Base-by-base conservation (phyloP, 2,113 vertebrate genomes). In the Microcebus jonahi region DNA sequence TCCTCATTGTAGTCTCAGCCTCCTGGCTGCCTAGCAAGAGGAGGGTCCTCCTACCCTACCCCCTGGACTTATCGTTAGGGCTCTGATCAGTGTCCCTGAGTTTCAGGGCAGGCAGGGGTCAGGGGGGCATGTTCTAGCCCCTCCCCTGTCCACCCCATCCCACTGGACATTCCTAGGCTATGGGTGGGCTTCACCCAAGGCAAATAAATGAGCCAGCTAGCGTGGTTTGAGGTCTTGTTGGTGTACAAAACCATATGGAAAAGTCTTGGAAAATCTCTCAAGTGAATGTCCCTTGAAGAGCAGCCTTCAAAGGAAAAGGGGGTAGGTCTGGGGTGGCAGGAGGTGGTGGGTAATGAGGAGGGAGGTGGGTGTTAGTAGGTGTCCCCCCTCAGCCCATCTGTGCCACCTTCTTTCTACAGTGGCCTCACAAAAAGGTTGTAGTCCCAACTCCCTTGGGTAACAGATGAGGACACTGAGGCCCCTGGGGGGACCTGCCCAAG, bases 401-500 rank as follows among this genome's bases (percentile, higher is more conserved):
- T 48, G 80, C 53, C 6, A 31, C 92, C 87, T 71, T 81, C 90
- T 48, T 63, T 88, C 36, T 42, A 57, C 57, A 5, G 14, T 27
- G 36, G 14, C 68, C 73, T 83, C 86, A 57, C 3, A 76, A 63
- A 93, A n/a, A 63, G 81, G 34, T 14, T n/a, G 6, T 70, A 10
- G 50, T 34, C 45, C 36, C 59, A 23, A 42, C 15, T 75, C 34
- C 34, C 59, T 48, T 29, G 8, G 50, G 89, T 59, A 63, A 82
- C 67, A 59, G 34, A 76, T 21, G 77, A 95, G 91, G 68, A 83
- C 82, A 29, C 73, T 17, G 84, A 92, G 92, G 59, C 68, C 48
- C 21, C 48, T 17, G 45, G 25, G 71, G 67, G 65, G n/a, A n/a
- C 73, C 96, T 90, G 80, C 70, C 92, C 91, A 91, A 95, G 93